A percentile compares a stretch with the other conserved stretches of the same genome.
phyloP scores from a whole-genome alignment of 2,888 invertebrate species.

The Lymantria monacha region DNA sequence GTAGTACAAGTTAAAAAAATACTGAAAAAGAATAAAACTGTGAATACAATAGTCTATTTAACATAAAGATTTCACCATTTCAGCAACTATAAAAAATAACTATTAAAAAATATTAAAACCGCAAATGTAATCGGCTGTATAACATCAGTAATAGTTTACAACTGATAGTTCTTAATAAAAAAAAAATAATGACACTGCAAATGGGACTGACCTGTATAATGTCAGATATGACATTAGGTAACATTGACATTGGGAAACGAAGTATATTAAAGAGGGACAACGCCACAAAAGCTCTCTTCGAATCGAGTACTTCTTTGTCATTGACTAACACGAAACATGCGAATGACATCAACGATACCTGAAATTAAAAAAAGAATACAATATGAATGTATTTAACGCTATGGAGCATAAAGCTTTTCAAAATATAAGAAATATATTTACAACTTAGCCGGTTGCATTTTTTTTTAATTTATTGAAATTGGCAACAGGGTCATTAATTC shows the following conservation, averaged over 20 bases:
- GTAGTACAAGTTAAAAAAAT: too few species aligned
- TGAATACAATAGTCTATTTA: too few species aligned
- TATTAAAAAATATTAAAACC: too few species aligned
- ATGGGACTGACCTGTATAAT: slow-evolving; percentile 91
- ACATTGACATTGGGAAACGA: slow-evolving; percentile 96
- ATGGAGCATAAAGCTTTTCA: neutral
- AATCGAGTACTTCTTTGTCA: slow-evolving; percentile 91
- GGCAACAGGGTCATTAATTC: too few species aligned
- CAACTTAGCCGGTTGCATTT: too few species aligned
- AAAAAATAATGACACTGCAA: neutral
- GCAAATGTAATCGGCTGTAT: too few species aligned
- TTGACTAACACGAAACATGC: slow-evolving; percentile 93
- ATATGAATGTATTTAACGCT: neutral
- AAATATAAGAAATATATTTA: neutral
- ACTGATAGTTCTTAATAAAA: too few species aligned
- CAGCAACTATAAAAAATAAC: too few species aligned
- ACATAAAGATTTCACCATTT: too few species aligned
- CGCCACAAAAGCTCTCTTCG: slow-evolving; percentile 96
- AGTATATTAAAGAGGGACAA: slow-evolving; percentile 98
- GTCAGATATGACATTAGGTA: slow-evolving; percentile 96
- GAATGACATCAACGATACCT: slow-evolving; percentile 94
- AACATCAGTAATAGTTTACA: too few species aligned
- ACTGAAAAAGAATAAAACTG: too few species aligned
- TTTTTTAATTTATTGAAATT: too few species aligned
- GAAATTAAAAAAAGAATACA: neutral